phyloP scores from a whole-genome alignment of 53 echinoderm and acorn worm species.

The Holothuria leucospilota region DNA sequence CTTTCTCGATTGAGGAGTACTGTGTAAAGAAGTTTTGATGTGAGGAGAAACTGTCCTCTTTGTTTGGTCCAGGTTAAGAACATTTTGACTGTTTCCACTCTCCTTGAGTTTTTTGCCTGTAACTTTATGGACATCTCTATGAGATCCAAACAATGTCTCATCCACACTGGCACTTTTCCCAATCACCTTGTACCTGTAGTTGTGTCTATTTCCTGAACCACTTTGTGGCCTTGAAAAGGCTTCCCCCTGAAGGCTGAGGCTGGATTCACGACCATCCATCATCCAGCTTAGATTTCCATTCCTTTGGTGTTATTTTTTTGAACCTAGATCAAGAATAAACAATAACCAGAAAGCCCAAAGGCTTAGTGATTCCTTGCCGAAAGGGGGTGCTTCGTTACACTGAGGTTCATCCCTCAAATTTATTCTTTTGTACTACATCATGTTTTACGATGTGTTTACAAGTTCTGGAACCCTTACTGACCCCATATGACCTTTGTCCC shows the following conservation, averaged over 20 bases:
- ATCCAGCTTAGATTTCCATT: not conserved
- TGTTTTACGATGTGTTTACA: no score
- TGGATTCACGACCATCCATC: slow-evolving; percentile 67
- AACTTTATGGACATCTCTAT: slow-evolving; percentile 38
- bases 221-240: slow-evolving; percentile 70
- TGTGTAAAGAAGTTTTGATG: slow-evolving; percentile 47
- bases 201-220: slow-evolving; percentile 64
- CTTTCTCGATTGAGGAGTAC: slow-evolving; percentile 55
- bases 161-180: slow-evolving; percentile 71
- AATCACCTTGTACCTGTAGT: slow-evolving; percentile 75
- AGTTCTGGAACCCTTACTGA: no score
- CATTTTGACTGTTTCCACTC: not conserved
- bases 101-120: not conserved
- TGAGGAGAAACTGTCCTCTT: slow-evolving; percentile 32
- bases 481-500: no score
- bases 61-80: not conserved
- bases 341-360: no score
- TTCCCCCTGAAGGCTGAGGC: slow-evolving; percentile 83
- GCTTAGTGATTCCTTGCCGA: no score
- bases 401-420: no score
- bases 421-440: no score
- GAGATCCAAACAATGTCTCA: slow-evolving; percentile 84
- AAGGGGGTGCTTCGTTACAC: no score
- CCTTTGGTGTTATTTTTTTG: slow-evolving; percentile 5
- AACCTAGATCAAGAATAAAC: not conserved